Evolutionary conservation across 2,797 vertebrate genomes (phyloP), one percentile per base, ranked within the genome.

Genomic region (Glyptemys insculpta): DNA sequence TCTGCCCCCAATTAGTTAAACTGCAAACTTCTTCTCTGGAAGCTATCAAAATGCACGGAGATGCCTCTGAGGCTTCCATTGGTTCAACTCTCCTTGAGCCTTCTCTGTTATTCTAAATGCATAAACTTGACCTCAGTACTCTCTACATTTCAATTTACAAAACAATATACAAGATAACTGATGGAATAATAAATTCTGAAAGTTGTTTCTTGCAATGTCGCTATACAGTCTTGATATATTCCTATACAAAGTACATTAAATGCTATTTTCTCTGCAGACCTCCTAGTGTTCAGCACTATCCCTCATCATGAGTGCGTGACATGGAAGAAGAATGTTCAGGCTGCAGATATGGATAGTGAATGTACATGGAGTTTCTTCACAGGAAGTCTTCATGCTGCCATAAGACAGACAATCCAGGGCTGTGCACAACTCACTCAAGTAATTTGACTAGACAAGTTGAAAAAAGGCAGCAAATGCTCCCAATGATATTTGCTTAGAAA

Each of bases 311-410:
- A 94, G 31, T 4, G 19, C 91, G 74, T 1, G 6, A 85, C n/a
- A 88, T 5, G 83, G 91, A 91, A 95, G 0, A 8, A 94, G 79
- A 93, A 83, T 93, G 88, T 96, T 95, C 92, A 88, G 84, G 52
- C 41, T 88, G 79, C 37, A 86, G 86, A 91, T 87, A 76, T 53
- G 93, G 86, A 96, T 83, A 87, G 86, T 87, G 93, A 89, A 72
- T 52, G 8, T 18, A 91, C 83, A 93, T 90, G 90, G 91, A 85
- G 19, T 29, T 87, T 95, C 44, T 37, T 54, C 79, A 25, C 78
- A 25, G 50, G 65, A n/a, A 49, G 74, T 95, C 92, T 94, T 93
- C 93, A 89, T 92, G 80, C 29, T 91, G 92, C 50, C 89, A 93
- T 62, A 74, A 25, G 80, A 84, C 83, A 89, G 91, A 25, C 44